Evolutionary conservation across 1,140 invertebrate species (phyloP), one percentile per base, ranked within the genome.

Genomic region (Steinernema feltiae): DNA sequence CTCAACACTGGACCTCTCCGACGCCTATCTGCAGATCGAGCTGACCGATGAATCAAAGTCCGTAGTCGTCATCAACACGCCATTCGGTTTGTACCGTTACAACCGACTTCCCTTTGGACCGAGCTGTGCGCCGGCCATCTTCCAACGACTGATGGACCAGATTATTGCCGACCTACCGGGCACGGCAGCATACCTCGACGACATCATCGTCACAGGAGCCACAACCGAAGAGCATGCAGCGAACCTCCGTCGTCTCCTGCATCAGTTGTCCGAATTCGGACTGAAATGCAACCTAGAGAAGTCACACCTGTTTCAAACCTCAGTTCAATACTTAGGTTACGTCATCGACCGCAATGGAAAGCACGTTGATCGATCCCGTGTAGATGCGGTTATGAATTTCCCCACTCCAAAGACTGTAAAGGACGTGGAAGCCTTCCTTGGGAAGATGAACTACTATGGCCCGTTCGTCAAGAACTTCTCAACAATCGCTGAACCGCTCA

Each of bases 121-220:
- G 2, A 85, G 87, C 74, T 85, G 84, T 21, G 88, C 88, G 0
- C 88, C 89, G 24, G 79, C 84, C n/a, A 86, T 88, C 74, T 90
- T 90, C 77, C 88, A 90, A 79, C 46, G 85, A 74, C 82, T 87
- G 21, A 88, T 90, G 27, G 87, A 88, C 48, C 76, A 84, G 75
- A 77, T 87, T 1, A 71, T 89, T 12, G 29, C 71, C 48, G 80
- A 78, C 30, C 70, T 88, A 2, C 77, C 79, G 30, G 80, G 76
- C 21, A 81, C 81, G 18, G 72, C 80, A 24, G 69, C 18, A n/a
- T 82, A 82, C 32, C 35, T 84, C 0, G 82, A 81, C 31, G 80
- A 81, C 72, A 46, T 81, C 29, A 78, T 75, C 29, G 46, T 80
- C 30, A 78, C 78, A 1, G 78, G 53, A 1, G 7, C n/a, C 1